phyloP scores from a whole-genome alignment of 2,888 invertebrate species.

The Acleris cristana region DNA sequence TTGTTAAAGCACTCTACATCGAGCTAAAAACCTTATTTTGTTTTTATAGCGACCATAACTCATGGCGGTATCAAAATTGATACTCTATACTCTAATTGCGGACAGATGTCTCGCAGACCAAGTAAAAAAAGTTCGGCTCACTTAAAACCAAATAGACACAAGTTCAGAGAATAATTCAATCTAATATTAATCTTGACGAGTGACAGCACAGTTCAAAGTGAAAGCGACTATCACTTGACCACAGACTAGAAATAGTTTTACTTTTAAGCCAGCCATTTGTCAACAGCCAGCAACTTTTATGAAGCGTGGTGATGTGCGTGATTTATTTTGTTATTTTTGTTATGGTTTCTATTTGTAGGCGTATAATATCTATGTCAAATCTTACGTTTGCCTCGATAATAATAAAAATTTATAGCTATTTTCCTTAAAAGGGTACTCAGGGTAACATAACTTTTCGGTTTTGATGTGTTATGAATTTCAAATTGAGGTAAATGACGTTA shows the following conservation, averaged over 20 bases:
- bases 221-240: too few relatives aligned
- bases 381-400: conserved; percentile 14
- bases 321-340: conserved; percentile 21
- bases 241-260: too few relatives aligned
- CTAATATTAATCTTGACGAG: too few relatives aligned
- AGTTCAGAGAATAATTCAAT: too few relatives aligned
- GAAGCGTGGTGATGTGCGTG: conserved; percentile 41
- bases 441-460: conserved; percentile 2
- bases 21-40: conserved; percentile 14
- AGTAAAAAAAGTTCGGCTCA: conserved; percentile 42
- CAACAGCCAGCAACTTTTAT: conserved; percentile 43
- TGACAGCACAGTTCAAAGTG: too few relatives aligned
- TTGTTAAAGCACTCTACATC: conserved; percentile 7
- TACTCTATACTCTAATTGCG: conserved; percentile 54
- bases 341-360: conserved; percentile 19
- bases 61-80: conserved; percentile 51
- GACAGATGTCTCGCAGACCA: conserved; percentile 51
- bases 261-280: conserved; percentile 20
- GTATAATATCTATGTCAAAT: conserved; percentile 17
- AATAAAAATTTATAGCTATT: conserved; percentile 16
- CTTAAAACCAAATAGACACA: too few relatives aligned
- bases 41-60: conserved; percentile 52
- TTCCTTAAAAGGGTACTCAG: conserved; percentile 5
- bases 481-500: background rate
- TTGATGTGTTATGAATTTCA: background rate